phyloP scores from a whole-genome alignment of 2,797 vertebrate species.

The Sylvia borin region DNA sequence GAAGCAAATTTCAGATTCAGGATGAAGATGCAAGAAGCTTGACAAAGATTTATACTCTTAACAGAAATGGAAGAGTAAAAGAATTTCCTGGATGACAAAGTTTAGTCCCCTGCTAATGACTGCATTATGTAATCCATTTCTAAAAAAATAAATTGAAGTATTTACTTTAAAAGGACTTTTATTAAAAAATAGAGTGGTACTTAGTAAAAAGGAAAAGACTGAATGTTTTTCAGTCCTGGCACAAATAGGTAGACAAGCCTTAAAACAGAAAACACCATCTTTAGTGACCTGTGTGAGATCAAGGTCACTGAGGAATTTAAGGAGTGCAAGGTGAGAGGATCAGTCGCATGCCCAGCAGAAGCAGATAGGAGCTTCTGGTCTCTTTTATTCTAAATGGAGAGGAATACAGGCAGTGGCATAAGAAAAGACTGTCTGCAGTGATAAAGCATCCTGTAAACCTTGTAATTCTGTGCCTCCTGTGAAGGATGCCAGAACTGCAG shows the following conservation, averaged over 20 bases:
- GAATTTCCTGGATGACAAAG: background rate
- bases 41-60: background rate
- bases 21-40: background rate
- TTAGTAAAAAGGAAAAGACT: background rate
- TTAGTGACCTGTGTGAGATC: background rate
- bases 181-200: background rate
- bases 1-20: background rate
- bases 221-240: background rate
- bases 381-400: background rate
- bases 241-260: background rate
- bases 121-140: background rate
- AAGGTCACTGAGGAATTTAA: slow-evolving; percentile 24
- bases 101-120: background rate
- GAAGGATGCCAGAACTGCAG: background rate
- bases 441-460: slow-evolving; percentile 24
- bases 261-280: background rate
- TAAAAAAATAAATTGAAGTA: too few species aligned
- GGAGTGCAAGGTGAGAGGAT: slow-evolving; percentile 34
- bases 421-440: slow-evolving; percentile 16
- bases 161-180: background rate
- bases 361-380: background rate
- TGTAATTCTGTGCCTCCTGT: slow-evolving; percentile 9
- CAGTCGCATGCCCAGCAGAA: background rate
- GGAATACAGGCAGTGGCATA: background rate
- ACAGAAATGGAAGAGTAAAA: background rate